phyloP scores from a whole-genome alignment of 2,113 vertebrate species.

The Enhydra lutris region DNA sequence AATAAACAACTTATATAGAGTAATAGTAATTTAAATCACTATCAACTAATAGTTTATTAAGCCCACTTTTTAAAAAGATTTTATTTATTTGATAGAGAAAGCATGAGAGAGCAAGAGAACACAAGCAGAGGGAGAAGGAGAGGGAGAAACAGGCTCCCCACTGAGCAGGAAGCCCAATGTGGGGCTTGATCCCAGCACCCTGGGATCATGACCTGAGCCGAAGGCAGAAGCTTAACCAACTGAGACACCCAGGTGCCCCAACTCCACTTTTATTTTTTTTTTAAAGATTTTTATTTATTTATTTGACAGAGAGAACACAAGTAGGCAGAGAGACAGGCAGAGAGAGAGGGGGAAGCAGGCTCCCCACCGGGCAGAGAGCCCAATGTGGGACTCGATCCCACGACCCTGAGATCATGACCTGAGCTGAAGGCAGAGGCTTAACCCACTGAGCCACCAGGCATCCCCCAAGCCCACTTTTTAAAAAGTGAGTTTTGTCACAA shows the following conservation, averaged over 20 bases:
- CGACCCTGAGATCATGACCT: background rate
- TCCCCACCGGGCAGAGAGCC: background rate
- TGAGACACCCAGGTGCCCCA: background rate
- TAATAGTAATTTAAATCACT: background rate
- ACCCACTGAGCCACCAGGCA: background rate
- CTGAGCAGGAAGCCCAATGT: background rate
- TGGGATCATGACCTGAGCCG: background rate
- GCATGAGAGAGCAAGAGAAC: background rate
- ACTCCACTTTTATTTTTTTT: background rate
- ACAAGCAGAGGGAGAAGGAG: background rate
- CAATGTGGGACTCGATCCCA: background rate
- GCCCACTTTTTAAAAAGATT: background rate
- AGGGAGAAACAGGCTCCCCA: background rate
- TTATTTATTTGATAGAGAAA: background rate
- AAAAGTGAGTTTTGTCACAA: background rate
- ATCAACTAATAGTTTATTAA: background rate
- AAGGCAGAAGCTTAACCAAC: background rate
- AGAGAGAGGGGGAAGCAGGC: background rate
- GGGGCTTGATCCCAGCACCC: background rate
- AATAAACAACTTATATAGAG: background rate
- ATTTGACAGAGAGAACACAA: background rate
- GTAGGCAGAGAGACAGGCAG: background rate
- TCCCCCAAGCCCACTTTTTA: background rate
- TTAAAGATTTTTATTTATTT: background rate
- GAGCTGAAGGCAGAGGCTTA: background rate